These are phyloP conservation scores for Valencia hispanica DNA, from an alignment of 2,797 vertebrate species.

Conservation along the genomic window DNA sequence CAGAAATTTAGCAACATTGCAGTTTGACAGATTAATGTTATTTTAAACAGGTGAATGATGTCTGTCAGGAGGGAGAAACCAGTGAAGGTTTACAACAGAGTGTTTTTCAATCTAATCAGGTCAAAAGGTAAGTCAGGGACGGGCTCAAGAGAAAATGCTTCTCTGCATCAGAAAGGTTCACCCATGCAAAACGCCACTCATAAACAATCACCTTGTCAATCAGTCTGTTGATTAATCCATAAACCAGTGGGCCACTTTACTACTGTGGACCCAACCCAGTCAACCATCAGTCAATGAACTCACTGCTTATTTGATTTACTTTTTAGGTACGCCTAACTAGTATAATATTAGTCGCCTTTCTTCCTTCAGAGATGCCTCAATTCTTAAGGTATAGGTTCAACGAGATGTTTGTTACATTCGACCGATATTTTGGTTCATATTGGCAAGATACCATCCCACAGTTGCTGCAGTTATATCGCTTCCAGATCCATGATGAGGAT, in stretches of 20 bases:
- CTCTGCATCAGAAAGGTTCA: constrained; percentile 39
- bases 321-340: no score
- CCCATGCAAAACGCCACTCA: constrained; percentile 51
- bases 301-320: no score
- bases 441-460: no score
- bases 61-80: constrained; percentile 6
- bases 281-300: no score
- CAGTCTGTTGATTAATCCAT: constrained; percentile 28
- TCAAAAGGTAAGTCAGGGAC: constrained; percentile 42
- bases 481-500: neutral
- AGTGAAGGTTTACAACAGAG: constrained; percentile 20
- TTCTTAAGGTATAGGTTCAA: neutral
- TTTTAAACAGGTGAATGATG: neutral
- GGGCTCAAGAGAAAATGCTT: constrained; percentile 41
- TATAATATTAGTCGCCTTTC: no score
- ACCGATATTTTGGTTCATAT: neutral
- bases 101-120: constrained; percentile 41
- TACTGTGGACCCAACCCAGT: constrained; percentile 4
- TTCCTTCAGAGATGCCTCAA: neutral
- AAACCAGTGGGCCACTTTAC: constrained; percentile 18
- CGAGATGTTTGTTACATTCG: neutral
- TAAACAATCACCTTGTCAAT: constrained; percentile 69
- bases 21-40: neutral
- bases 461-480: neutral
- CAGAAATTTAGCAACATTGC: no score